Percentiles rank a stretch among this genome's conserved stretches.
These are phyloP conservation scores for Crocuta crocuta DNA, from an alignment of 2,113 vertebrate genomes.

Conservation along the genomic window DNA sequence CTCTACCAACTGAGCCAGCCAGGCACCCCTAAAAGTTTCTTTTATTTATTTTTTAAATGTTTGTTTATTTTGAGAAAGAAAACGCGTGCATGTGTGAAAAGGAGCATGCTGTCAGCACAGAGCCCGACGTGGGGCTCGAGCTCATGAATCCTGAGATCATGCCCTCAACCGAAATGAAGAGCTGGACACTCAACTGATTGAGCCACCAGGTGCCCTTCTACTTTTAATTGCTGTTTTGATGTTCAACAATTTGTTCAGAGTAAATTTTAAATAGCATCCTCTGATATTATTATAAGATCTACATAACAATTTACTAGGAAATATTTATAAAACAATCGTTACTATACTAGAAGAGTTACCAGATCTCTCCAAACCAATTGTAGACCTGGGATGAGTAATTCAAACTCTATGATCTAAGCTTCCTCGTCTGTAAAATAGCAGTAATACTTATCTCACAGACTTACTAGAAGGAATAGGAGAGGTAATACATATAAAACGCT, in stretches of 20 bases:
- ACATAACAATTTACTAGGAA: constrained; percentile 22
- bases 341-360: background rate
- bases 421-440: constrained; percentile 3
- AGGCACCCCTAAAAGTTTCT: too few species aligned
- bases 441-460: background rate
- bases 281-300: background rate
- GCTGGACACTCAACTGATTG: too few species aligned
- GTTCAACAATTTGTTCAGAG: constrained; percentile 1
- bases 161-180: too few species aligned
- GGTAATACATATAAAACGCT: background rate
- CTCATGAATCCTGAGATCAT: too few species aligned
- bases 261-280: constrained; percentile 35
- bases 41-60: too few species aligned
- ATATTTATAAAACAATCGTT: constrained; percentile 9
- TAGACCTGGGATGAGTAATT: background rate
- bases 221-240: background rate
- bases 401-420: background rate
- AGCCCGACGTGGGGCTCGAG: too few species aligned
- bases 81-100: too few species aligned
- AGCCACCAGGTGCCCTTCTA: background rate
- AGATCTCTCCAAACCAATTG: background rate
- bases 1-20: too few species aligned
- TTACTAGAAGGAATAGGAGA: background rate
- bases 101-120: too few species aligned
- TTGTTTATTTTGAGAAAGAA: too few species aligned